Percentiles rank a stretch among this genome's conserved stretches.
These are phyloP conservation scores for Coturnix japonica DNA, from an alignment of 2,113 vertebrate species.

Conservation along the genomic window DNA sequence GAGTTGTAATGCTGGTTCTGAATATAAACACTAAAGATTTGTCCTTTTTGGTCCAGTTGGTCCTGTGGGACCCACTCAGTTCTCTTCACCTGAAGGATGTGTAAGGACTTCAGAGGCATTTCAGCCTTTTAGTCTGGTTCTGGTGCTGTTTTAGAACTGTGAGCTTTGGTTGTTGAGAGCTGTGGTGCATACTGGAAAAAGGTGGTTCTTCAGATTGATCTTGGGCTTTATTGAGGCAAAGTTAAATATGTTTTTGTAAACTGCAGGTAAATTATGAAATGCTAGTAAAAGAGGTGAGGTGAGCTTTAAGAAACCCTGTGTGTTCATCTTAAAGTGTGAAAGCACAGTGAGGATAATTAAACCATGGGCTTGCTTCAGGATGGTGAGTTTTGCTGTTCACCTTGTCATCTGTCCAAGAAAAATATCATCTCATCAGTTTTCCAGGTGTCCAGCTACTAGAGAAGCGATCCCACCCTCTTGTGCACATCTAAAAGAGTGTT, in stretches of 20 bases:
- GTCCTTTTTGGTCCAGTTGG: neutral
- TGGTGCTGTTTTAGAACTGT: neutral
- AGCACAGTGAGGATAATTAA: neutral
- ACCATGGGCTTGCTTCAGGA: neutral
- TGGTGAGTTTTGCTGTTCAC: neutral
- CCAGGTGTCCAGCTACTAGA: neutral
- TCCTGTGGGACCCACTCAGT: neutral
- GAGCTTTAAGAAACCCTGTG: neutral
- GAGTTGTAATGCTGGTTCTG: neutral
- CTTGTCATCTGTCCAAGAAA: neutral
- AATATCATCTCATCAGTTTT: fast-evolving
- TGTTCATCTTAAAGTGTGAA: neutral
- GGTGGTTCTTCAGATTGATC: neutral
- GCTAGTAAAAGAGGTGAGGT: neutral
- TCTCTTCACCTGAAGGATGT: neutral
- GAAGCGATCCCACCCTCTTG: neutral
- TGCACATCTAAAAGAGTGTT: fast-evolving
- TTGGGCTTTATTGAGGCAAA: neutral
- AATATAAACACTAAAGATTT: neutral
- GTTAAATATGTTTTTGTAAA: neutral
- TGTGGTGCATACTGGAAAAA: neutral
- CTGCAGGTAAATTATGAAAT: neutral
- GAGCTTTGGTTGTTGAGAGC: neutral
- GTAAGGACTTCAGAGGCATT: neutral
- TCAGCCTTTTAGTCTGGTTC: neutral